A percentile compares a stretch with the other conserved stretches of the same genome.
Conservation (phyloP, 2,113 vertebrate genomes). For the Mobula hypostoma region DNA sequence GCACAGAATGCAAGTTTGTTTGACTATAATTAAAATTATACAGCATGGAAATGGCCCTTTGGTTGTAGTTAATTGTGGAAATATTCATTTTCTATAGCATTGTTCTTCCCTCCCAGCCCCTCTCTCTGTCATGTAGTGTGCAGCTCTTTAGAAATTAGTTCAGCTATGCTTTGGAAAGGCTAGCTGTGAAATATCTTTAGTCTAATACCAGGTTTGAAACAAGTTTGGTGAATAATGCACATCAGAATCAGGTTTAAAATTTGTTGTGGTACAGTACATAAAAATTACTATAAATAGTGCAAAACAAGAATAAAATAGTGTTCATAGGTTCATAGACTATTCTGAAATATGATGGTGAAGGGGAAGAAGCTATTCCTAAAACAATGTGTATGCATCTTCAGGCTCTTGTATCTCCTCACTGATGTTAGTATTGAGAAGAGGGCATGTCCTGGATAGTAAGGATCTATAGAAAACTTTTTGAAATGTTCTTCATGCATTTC, state of each 20-base stretch:
- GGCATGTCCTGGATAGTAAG: too few relatives aligned
- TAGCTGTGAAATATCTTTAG: neutral
- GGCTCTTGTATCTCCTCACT: too few relatives aligned
- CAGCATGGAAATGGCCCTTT: neutral
- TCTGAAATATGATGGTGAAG: too few relatives aligned
- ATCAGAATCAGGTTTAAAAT: too few relatives aligned
- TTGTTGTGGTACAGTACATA: too few relatives aligned
- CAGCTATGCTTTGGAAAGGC: neutral
- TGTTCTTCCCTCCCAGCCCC: neutral
- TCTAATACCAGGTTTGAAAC: neutral
- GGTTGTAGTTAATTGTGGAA: neutral
- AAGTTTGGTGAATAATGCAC: neutral
- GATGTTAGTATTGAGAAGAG: too few relatives aligned
- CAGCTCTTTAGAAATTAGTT: neutral
- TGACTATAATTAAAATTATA: neutral
- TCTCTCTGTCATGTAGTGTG: neutral
- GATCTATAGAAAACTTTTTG: neutral
- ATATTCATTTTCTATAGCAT: neutral
- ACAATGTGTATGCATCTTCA: too few relatives aligned
- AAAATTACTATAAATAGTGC: too few relatives aligned
- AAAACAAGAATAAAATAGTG: too few relatives aligned
- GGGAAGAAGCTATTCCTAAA: too few relatives aligned
- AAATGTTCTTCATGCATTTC: neutral
- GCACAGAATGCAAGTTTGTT: neutral
- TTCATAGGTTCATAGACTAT: too few relatives aligned